Base-by-base conservation (phyloP, 2,113 vertebrate genomes). In the Platichthys flesus region DNA sequence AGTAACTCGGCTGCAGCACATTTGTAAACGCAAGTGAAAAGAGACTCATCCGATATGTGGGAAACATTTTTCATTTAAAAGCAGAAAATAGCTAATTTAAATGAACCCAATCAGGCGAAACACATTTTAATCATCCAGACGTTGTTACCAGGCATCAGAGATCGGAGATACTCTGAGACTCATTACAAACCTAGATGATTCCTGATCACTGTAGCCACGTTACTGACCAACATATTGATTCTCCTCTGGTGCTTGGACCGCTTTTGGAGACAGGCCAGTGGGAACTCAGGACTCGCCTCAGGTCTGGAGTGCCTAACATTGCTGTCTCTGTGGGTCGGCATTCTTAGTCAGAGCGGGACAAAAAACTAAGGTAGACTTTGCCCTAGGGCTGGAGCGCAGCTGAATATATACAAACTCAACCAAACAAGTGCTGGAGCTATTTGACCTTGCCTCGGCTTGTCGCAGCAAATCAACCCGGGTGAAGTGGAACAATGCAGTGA, bases 271-370 rank as follows among this genome's bases (percentile, higher is more conserved):
- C 60, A 37, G 12, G 2, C 9, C 57, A 18, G 4, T 21, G 42
- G 26, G 23, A 57, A 71, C 23, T 63, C n/a, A 42, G 40, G 63
- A 73, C 40, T 69, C 51, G 49, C 26, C 23, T 69, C 45, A 70
- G 21, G 52, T 76, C 20, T 64, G 24, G 52, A 31, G 6, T 31
- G 31, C 31, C 31, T 31, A 31, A 31, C 5, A 45, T 51, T 51
- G 47, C 59, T 51, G 15, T 20, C 58, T 62, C 37, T 71, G 51
- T 60, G 40, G 64, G 2, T 54, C 61, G 28, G 67, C 76, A 71
- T 79, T 24, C 60, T 42, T 81, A 77, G 65, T 37, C 35, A 67
- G 23, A 23, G 37, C 35, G 64, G 73, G 67, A 70, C 70, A 72
- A 76, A 74, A 42, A 42, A 13, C 3, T 23, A 83, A 54, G 56